Evolutionary conservation across 23 tunicate species (phyloP).

Genomic region (Styela clava): DNA sequence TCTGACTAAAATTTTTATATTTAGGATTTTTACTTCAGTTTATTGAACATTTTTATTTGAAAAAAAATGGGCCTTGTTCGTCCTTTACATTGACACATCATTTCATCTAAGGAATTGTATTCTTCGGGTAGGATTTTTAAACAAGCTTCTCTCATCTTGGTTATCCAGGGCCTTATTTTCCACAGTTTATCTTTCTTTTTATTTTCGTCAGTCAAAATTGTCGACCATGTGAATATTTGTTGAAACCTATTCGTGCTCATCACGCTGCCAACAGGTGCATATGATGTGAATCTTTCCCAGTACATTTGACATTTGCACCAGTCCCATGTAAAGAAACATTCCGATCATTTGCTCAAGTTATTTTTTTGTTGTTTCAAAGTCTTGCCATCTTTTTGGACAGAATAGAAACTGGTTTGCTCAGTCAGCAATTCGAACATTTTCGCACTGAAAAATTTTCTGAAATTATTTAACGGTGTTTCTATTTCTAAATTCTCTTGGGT

Average conservation of each 20-base stretch:
- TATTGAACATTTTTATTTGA: no score
- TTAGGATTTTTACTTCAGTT: no score
- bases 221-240: no score
- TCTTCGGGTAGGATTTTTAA: neutral
- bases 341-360: neutral
- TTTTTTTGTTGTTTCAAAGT: no score
- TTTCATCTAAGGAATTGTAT: neutral
- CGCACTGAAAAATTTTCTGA: neutral
- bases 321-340: neutral
- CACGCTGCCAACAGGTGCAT: no score
- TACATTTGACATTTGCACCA: constrained; percentile 8
- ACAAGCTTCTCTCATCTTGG: neutral
- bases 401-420: neutral
- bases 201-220: no score
- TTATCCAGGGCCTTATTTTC: no score
- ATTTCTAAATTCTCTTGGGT: neutral
- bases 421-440: neutral
- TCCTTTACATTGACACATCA: neutral
- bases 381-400: no score
- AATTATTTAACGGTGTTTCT: constrained; percentile 3
- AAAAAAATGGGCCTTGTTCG: neutral
- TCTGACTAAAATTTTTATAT: no score
- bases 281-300: no score
- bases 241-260: no score
- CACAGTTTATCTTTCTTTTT: no score